A percentile compares a stretch with the other conserved stretches of the same genome.
Conservation (phyloP, 2,888 invertebrate genomes). For the Euphydryas editha region DNA sequence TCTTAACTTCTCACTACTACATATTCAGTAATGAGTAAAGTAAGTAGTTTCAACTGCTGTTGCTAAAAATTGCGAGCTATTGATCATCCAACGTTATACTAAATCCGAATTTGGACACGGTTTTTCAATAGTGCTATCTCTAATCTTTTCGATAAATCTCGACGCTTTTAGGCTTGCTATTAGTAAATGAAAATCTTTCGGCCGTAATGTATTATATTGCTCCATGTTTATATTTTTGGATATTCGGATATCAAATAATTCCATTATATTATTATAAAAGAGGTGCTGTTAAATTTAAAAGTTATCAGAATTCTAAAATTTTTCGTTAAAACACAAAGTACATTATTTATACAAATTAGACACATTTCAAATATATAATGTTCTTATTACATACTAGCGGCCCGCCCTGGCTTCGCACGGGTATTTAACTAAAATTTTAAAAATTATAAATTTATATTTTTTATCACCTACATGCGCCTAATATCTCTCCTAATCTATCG, state of each 20-base stretch:
- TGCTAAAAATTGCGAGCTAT: conserved; percentile 11
- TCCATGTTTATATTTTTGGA: background rate
- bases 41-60: conserved; percentile 6
- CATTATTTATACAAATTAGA: too few species aligned
- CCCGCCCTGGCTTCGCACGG: too few species aligned
- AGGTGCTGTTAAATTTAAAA: too few species aligned
- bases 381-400: too few species aligned
- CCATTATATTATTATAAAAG: too few species aligned
- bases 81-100: conserved; percentile 22
- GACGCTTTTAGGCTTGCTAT: conserved; percentile 26
- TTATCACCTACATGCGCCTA: too few species aligned
- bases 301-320: too few species aligned
- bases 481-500: too few species aligned
- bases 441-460: too few species aligned
- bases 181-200: conserved; percentile 16
- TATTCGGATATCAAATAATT: background rate
- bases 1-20: background rate
- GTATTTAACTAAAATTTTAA: too few species aligned
- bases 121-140: conserved; percentile 35
- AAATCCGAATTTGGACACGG: conserved; percentile 32
- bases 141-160: conserved; percentile 29
- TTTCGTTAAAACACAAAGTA: too few species aligned
- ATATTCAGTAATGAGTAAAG: background rate
- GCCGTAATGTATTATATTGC: background rate
- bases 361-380: too few species aligned